These are phyloP conservation scores for Epirrita christyi DNA, from an alignment of 2,888 invertebrate genomes.

Conservation along the genomic window DNA sequence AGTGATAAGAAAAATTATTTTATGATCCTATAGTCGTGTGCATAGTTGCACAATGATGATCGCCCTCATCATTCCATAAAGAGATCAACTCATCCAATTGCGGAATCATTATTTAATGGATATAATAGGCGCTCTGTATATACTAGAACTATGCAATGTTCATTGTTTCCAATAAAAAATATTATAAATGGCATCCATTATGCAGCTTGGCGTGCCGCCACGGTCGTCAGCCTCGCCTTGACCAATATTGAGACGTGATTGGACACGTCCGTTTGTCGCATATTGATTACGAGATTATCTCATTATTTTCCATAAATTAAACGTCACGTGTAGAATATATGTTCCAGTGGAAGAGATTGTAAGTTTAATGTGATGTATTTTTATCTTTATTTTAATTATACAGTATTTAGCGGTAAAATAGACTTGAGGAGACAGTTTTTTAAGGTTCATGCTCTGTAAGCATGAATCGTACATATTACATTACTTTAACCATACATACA, in stretches of 20 bases:
- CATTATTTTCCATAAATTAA: slow-evolving; percentile 52
- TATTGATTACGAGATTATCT: slow-evolving; percentile 62
- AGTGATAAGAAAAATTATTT: too few relatives aligned
- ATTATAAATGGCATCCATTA: slow-evolving; percentile 70
- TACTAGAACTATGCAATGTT: slow-evolving; percentile 38
- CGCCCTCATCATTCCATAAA: neutral
- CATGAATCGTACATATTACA: too few relatives aligned
- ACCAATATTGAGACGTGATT: slow-evolving; percentile 71
- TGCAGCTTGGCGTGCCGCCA: slow-evolving; percentile 73
- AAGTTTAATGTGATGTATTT: neutral
- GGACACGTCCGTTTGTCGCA: slow-evolving; percentile 64
- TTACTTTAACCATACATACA: too few relatives aligned
- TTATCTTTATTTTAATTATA: neutral
- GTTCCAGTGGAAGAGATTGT: slow-evolving; percentile 9
- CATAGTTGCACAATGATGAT: too few relatives aligned
- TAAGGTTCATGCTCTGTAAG: too few relatives aligned
- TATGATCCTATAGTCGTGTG: too few relatives aligned
- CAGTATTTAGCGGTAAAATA: too few relatives aligned
- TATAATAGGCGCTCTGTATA: slow-evolving; percentile 40
- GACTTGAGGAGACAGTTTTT: too few relatives aligned
- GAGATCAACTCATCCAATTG: slow-evolving; percentile 16
- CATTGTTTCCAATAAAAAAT: slow-evolving; percentile 69
- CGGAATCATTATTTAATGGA: slow-evolving; percentile 12
- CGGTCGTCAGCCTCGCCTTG: slow-evolving; percentile 78
- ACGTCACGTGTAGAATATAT: slow-evolving; percentile 32